Percentiles rank a stretch among this genome's conserved stretches.
Evolutionary conservation across 1,140 invertebrate genomes (phyloP).

Genomic region (Maniola jurtina): DNA sequence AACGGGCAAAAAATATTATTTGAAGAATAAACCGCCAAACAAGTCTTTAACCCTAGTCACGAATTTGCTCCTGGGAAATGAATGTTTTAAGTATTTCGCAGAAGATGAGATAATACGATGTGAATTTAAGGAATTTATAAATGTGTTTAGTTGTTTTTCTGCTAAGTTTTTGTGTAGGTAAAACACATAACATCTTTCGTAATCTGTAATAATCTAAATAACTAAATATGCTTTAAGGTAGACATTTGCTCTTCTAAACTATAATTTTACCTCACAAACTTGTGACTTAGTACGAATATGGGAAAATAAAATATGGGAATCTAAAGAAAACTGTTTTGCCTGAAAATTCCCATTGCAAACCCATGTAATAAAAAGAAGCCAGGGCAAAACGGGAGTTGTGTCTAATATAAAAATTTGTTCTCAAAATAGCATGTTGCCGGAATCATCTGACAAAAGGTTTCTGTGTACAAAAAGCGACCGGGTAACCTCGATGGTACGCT

Average conservation of each 20-base stretch:
- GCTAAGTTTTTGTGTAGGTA: too few species aligned
- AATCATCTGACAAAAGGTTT: conserved; percentile 33
- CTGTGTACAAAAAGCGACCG: conserved; percentile 55
- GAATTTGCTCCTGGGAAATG: conserved; percentile 52
- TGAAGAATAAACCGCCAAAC: conserved; percentile 27
- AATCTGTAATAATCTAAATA: too few species aligned
- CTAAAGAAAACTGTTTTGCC: too few species aligned
- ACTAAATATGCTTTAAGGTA: too few species aligned
- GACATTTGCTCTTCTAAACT: too few species aligned
- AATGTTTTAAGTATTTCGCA: conserved; percentile 46
- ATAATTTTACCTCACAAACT: too few species aligned
- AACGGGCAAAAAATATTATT: conserved; percentile 41
- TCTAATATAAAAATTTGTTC: conserved; percentile 21
- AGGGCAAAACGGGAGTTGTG: background rate
- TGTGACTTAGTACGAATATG: too few species aligned
- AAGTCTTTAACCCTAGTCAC: conserved; percentile 59
- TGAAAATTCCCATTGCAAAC: too few species aligned
- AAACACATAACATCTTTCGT: too few species aligned
- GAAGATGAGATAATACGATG: conserved; percentile 41
- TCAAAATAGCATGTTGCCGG: conserved; percentile 31
- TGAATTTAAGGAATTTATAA: conserved; percentile 10
- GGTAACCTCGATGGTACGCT: conserved; percentile 50
- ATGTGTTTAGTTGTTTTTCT: background rate
- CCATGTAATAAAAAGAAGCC: background rate
- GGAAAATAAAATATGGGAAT: too few species aligned